A percentile compares a stretch with the other conserved stretches of the same genome.
Conservation (phyloP, 2,888 invertebrate species). For the Chymomyza caudatula region DNA sequence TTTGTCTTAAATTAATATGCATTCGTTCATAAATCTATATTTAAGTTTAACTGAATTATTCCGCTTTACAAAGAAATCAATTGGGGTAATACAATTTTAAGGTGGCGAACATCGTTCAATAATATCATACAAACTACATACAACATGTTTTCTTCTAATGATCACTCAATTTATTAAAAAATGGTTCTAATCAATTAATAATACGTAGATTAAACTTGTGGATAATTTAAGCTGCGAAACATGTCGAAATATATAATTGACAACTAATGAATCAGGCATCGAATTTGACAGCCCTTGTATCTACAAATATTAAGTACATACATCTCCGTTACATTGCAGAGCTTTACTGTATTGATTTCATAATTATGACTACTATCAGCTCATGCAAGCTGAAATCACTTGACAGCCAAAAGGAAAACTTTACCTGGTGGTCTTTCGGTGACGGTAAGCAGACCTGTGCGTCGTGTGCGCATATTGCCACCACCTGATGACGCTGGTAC, state of each 20-base stretch:
- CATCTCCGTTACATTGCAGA: no score
- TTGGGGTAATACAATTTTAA: no score
- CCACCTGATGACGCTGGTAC: slow-evolving; percentile 46
- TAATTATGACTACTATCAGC: background rate
- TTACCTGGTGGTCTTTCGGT: slow-evolving; percentile 92
- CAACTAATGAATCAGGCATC: background rate
- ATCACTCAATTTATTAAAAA: background rate
- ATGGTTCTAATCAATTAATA: background rate
- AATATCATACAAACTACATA: no score
- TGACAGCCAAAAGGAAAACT: slow-evolving; percentile 34
- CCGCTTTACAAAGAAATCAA: no score
- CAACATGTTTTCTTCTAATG: background rate
- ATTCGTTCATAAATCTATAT: no score
- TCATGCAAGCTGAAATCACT: background rate
- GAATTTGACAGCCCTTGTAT: background rate
- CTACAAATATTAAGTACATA: background rate
- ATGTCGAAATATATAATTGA: background rate
- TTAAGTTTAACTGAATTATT: no score
- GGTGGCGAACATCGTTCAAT: no score
- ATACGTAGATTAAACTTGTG: slow-evolving; percentile 2
- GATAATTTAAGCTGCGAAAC: background rate
- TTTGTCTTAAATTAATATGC: no score
- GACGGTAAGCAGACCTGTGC: slow-evolving; percentile 90
- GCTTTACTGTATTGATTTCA: no score
- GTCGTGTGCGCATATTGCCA: slow-evolving; percentile 82